Base-by-base conservation (phyloP, 2,888 invertebrate genomes). In the Kuschelorhynchus macadamiae region DNA sequence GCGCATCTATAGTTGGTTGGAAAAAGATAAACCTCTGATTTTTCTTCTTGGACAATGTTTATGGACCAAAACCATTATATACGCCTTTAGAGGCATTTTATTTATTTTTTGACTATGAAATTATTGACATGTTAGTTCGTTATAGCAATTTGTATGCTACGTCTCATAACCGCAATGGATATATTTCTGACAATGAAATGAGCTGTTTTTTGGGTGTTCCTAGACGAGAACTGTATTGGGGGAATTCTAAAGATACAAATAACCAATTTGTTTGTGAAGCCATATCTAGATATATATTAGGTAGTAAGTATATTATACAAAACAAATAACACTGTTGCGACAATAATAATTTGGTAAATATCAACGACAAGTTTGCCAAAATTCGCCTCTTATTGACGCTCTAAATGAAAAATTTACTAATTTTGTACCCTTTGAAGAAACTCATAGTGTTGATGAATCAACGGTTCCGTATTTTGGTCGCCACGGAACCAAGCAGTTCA, bases 401-500 rank as follows among this genome's bases (percentile, higher is more conserved):
- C 49, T 57, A 11, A 64, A 39, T 39, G 32, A 64, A 47, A 57
- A 32, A 11, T 56, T 46, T 39, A 2, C 52, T 30, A 18, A 60
- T 50, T 36, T 42, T 50, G 60, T 33, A 8, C 60, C 50, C 7
- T 11, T 60, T 18, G 32, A 66, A 63, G 67, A 73, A 64, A n/a
- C 44, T 25, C 73, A 72, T 39, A 71, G 72, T 63, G 42, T 71
- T 4, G 71, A 72, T 36, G 72, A 71, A 41, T 47, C 67, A 18
- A 70, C 71, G 72, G 64, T 71, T 12, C 72, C 72, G 7, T 73
- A 72, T 50, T 71, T 44, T 52, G 70, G 70, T 1, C 59, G 66
- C 8, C 72, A 72, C 56, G 65, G 74, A 7, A 71, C 63, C 5
- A 77, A 79, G 42, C 76, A 77, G 64, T 79, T 74, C 57, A 71